A percentile compares a stretch with the other conserved stretches of the same genome.
phyloP scores from a whole-genome alignment of 1,140 invertebrate species.

The Heliothis virescens region DNA sequence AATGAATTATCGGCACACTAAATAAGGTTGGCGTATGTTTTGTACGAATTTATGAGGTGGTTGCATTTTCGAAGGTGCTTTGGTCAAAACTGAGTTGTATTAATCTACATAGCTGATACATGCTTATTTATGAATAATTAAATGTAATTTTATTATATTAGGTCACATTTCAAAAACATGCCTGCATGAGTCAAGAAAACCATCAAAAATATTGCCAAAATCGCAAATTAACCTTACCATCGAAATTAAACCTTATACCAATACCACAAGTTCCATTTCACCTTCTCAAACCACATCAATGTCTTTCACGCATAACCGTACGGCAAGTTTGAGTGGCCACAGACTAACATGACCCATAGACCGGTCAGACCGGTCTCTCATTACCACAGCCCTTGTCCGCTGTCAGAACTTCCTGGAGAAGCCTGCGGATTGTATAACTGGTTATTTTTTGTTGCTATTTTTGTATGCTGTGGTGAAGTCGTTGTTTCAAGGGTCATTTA shows the following conservation, averaged over 20 bases:
- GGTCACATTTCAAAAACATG: too few species aligned
- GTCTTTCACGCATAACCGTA: too few species aligned
- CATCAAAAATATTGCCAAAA: too few species aligned
- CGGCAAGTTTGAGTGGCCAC: background rate
- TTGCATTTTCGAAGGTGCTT: background rate
- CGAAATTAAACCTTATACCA: too few species aligned
- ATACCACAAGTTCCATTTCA: too few species aligned
- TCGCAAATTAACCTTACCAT: too few species aligned
- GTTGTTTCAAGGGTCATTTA: background rate
- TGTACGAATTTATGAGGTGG: background rate
- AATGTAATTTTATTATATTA: too few species aligned
- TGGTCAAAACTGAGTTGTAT: background rate
- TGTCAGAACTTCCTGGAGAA: slow-evolving; percentile 1
- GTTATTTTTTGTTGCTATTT: background rate
- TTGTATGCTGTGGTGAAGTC: background rate
- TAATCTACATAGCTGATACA: too few species aligned
- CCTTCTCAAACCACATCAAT: too few species aligned
- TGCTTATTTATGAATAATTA: too few species aligned
- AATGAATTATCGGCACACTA: background rate
- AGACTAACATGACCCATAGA: background rate
- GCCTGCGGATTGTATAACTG: slow-evolving; percentile 3
- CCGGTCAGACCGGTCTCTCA: background rate
- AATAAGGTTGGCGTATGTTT: background rate
- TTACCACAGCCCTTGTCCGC: slow-evolving; percentile 6
- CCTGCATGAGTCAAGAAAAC: too few species aligned